Evolutionary conservation across 2,888 invertebrate genomes (phyloP), one percentile per base, ranked within the genome.

Genomic region (Anaspis maculata): DNA sequence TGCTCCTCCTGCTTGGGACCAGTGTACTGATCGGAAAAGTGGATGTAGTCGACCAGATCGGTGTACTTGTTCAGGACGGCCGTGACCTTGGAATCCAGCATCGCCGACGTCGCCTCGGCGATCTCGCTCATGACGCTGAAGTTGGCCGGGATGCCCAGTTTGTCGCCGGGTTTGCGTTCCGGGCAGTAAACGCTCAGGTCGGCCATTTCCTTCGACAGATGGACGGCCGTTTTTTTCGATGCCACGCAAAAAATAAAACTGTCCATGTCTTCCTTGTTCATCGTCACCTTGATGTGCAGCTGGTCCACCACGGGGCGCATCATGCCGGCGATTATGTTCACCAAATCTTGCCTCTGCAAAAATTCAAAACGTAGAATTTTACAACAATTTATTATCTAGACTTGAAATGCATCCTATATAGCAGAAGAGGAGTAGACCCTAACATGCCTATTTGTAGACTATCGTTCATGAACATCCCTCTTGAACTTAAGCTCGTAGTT

Each of bases 11-110:
- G 83, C 64, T 92, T 89, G 15, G 79, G 77, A 21, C 97, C 97
- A 48, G 86, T 83, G 69, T 82, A 98, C 60, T 95, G 88, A 70
- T 98, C 98, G 33, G 96, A 95, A 56, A 98, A 79, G 69, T 98
- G 97, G 64, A 98, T 85, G 67, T 85, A 97, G 65, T 98, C 96
- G 54, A 98, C 77, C 60, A 80, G 72, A 39, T 80, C 75, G 50
- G 84, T 77, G 70, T 84, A 91, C 68, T 85, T 91, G 45, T 75
- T 72, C 37, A 91, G 72, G 35, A 85, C 80, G 41, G 83, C 76
- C 24, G 77, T 69, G 39, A 86, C 74, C 59, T 86, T 79, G 37
- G 83, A 73, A 70, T 96, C 96, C 48, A 96, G 70, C 52, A 96
- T 70, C 39, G 83, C 79, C 36, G 80, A 72, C 27, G 90, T 76